Conservation (phyloP, 1,140 invertebrate genomes). For the Coelopa frigida region DNA sequence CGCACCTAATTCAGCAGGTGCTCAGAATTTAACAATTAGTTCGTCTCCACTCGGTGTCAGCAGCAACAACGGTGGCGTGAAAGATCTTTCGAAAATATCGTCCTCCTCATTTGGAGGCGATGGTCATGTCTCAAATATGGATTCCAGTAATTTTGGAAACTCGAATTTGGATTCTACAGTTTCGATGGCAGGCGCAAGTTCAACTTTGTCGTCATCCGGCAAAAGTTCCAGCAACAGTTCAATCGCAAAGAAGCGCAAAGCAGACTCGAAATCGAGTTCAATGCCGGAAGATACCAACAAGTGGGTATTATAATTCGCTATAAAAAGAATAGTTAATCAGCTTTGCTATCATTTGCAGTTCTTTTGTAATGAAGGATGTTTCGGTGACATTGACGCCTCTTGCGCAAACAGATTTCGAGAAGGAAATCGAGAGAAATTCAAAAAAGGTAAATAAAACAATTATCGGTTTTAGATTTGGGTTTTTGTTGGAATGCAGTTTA, state of each 20-base stretch:
- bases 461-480: background rate
- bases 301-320: constrained; percentile 16
- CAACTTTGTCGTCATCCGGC: too few species aligned
- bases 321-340: background rate
- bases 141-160: background rate
- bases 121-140: background rate
- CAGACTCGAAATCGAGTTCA: constrained; percentile 25
- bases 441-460: constrained; percentile 33
- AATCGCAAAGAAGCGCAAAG: constrained; percentile 34
- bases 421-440: constrained; percentile 41
- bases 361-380: constrained; percentile 39
- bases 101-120: too few species aligned
- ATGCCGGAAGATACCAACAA: constrained; percentile 32
- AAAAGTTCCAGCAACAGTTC: too few species aligned
- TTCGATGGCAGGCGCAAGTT: too few species aligned
- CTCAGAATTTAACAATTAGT: background rate
- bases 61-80: background rate
- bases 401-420: constrained; percentile 36
- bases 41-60: constrained; percentile 1
- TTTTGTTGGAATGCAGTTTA: background rate
- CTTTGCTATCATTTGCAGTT: constrained; percentile 11
- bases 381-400: constrained; percentile 37
- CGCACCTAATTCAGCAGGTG: constrained; percentile 14
- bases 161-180: too few species aligned
- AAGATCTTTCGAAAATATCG: too few species aligned